Evolutionary conservation across 2,113 vertebrate genomes (phyloP), one percentile per base, ranked within the genome.

Genomic region (Lates calcarifer): DNA sequence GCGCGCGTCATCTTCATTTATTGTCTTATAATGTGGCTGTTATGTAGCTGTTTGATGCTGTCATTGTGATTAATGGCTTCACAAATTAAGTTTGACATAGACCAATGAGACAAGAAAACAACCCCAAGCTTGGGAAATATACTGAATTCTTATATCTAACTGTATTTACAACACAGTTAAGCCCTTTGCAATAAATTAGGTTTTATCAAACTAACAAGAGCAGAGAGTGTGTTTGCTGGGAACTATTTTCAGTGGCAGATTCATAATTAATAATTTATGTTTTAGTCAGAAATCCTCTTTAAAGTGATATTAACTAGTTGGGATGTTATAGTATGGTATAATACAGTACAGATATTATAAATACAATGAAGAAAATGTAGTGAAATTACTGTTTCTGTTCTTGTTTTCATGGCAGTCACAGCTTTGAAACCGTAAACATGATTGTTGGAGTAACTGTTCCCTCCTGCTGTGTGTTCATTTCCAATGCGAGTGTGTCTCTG

Each of bases 51-150:
- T 63, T 66, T 58, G 64, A 58, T 41, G 0, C 63, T 0, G 47
- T 41, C 35, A 3, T 49, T 37, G 22, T 69, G 84, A 86, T 74
- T 22, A 69, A 82, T 69, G 70, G 9, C n/a, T 2, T 1, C n/a
- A 35, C 20, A 47, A 66, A 71, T 45, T 20, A 45, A 53, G 45
- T 37, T 26, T 61, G 73, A 66, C 37, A 1, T 6, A 0, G 2
- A 51, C 5, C 26, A 31, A 18, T 35, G 22, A 66, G 14, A 47
- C 15, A 43, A 47, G 51, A 43, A 28, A 20, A 29, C 17, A 47
- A 29, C n/a, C 49, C n/a, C 22, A 15, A 43, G n/a, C n/a, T n/a
- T n/a, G 14, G 41, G 14, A 43, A 43, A 13, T 3, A 15, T 43
- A 13, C 41, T 41, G 39, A 41, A 12, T 41, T 12, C 39, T 41